These are phyloP conservation scores for Caenorhabditis panamensis DNA, from an alignment of 2,888 invertebrate genomes.

Conservation along the genomic window DNA sequence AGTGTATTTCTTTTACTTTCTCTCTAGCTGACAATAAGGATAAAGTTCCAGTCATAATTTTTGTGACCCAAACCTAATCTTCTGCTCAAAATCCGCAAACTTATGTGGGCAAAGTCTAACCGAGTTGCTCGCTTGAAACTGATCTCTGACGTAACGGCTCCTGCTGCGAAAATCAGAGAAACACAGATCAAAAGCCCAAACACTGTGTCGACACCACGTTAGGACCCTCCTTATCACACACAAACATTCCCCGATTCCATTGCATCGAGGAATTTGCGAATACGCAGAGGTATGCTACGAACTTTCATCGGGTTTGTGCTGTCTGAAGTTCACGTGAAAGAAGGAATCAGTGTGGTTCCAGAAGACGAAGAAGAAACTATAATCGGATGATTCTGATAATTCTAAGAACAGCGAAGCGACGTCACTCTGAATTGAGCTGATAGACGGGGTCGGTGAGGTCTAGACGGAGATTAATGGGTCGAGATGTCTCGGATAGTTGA, in stretches of 20 bases:
- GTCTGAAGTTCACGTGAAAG: not conserved
- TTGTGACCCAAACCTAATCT: not conserved
- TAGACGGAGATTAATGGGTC: not conserved
- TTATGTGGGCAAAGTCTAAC: not conserved
- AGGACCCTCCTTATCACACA: constrained; percentile 10
- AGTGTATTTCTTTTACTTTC: too few relatives aligned
- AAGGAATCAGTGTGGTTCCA: not conserved
- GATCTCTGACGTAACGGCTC: constrained; percentile 10
- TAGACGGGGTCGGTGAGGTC: not conserved
- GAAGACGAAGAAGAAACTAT: not conserved
- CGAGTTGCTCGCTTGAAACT: constrained; percentile 1
- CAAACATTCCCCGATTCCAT: not conserved
- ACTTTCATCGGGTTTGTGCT: not conserved
- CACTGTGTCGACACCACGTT: not conserved
- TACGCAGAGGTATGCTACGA: not conserved
- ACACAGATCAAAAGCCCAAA: constrained; percentile 38
- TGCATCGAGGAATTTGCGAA: too few relatives aligned
- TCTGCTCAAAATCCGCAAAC: not conserved
- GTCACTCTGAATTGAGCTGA: not conserved
- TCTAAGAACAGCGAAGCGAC: not conserved
- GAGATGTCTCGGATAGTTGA: too few relatives aligned
- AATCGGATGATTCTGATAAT: not conserved
- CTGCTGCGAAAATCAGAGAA: constrained; percentile 20
- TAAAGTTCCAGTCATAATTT: too few relatives aligned
- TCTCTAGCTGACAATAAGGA: too few relatives aligned